These are phyloP conservation scores for Brachionichthys hirsutus DNA, from an alignment of 2,113 vertebrate genomes.

Conservation along the genomic window DNA sequence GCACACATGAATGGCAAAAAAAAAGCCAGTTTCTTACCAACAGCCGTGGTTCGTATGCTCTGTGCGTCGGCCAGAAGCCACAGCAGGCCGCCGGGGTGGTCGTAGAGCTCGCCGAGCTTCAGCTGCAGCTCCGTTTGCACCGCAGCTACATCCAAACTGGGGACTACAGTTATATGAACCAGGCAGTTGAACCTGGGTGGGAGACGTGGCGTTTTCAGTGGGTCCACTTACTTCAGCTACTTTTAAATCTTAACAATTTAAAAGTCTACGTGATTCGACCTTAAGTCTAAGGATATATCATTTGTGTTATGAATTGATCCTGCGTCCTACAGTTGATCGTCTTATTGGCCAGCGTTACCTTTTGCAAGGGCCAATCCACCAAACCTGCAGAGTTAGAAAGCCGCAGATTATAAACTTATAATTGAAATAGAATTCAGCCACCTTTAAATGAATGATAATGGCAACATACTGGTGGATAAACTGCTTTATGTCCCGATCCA, in stretches of 20 bases:
- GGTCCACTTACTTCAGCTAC: neutral
- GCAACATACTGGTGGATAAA: too few relatives aligned
- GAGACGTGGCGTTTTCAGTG: neutral
- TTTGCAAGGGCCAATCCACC: neutral
- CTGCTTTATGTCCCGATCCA: too few relatives aligned
- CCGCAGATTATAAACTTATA: neutral
- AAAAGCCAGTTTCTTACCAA: slow-evolving; percentile 54
- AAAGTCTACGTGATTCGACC: too few relatives aligned
- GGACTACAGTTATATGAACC: slow-evolving; percentile 58
- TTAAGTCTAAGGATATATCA: neutral
- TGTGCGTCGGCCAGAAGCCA: slow-evolving; percentile 3
- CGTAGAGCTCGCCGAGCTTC: slow-evolving; percentile 3
- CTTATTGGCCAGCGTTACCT: slow-evolving; percentile 44
- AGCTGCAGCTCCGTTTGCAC: slow-evolving; percentile 45
- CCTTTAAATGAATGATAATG: too few relatives aligned
- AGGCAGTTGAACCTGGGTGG: slow-evolving; percentile 59
- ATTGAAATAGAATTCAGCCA: neutral
- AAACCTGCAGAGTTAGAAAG: slow-evolving; percentile 32
- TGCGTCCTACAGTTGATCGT: neutral
- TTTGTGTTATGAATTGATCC: neutral
- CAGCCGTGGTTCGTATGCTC: slow-evolving; percentile 52
- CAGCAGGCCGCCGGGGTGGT: neutral
- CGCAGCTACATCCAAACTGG: slow-evolving; percentile 51
- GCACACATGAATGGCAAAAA: neutral
- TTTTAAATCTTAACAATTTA: too few relatives aligned